Conservation (phyloP, 2,797 vertebrate genomes). For the Notolabrus celidotus region DNA sequence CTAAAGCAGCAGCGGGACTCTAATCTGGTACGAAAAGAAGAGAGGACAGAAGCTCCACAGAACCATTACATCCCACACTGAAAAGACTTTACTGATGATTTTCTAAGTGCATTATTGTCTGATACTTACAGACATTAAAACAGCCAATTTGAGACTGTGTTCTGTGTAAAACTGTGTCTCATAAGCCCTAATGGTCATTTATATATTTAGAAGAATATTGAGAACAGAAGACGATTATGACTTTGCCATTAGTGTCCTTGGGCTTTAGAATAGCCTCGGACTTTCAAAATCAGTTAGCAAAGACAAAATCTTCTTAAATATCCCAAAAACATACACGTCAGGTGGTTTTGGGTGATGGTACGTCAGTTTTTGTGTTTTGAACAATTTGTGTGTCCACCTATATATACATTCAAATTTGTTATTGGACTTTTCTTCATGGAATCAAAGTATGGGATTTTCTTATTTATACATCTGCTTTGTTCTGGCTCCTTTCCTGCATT, state of each 20-base stretch:
- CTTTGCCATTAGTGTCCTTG: background rate
- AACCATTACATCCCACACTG: background rate
- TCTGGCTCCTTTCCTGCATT: background rate
- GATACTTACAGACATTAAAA: background rate
- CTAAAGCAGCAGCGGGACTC: slow-evolving; percentile 27
- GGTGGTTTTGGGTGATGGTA: background rate
- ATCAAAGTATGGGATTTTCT: background rate
- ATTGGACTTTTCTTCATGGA: background rate
- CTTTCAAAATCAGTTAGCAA: background rate
- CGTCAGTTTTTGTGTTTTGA: background rate
- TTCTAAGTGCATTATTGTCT: background rate
- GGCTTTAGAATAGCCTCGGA: background rate
- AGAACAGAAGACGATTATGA: background rate
- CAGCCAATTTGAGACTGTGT: background rate
- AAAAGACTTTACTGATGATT: background rate
- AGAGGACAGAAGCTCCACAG: background rate
- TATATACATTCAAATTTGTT: no score
- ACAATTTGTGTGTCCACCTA: background rate
- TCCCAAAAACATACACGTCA: background rate
- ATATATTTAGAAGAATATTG: background rate
- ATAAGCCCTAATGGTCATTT: background rate
- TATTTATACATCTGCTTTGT: background rate
- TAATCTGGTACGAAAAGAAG: slow-evolving; percentile 3
- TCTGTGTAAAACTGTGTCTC: background rate
- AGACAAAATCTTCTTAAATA: background rate